Evolutionary conservation across 2,888 invertebrate species (phyloP).

Genomic region (Lordiphosa andalusiaca): DNA sequence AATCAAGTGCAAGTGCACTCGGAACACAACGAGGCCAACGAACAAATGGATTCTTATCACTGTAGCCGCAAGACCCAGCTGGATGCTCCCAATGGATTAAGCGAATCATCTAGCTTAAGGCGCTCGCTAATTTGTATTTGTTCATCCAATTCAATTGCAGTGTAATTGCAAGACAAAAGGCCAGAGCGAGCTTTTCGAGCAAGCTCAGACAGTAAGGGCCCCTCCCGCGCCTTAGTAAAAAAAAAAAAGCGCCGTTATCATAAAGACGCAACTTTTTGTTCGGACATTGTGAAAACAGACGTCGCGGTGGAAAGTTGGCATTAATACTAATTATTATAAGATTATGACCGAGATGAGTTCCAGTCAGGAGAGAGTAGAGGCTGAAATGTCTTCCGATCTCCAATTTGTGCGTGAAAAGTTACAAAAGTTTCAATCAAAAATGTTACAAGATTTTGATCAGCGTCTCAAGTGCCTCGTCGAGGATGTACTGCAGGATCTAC

Average conservation of each 20-base stretch:
- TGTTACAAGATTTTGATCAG: slow-evolving; percentile 73
- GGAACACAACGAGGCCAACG: slow-evolving; percentile 39
- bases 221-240: neutral
- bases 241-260: slow-evolving; percentile 17
- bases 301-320: slow-evolving; percentile 32
- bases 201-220: slow-evolving; percentile 3
- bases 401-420: slow-evolving; percentile 62
- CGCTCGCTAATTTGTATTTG: slow-evolving; percentile 11
- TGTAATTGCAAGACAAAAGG: slow-evolving; percentile 20
- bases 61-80: slow-evolving; percentile 11
- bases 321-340: slow-evolving; percentile 13
- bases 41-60: slow-evolving; percentile 53
- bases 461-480: slow-evolving; percentile 76
- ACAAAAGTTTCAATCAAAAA: slow-evolving; percentile 63
- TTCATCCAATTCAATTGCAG: slow-evolving; percentile 35
- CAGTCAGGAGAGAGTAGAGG: slow-evolving; percentile 4
- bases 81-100: slow-evolving; percentile 26
- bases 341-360: slow-evolving; percentile 4
- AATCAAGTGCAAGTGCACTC: slow-evolving; percentile 58
- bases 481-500: slow-evolving; percentile 76
- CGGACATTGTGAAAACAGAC: slow-evolving; percentile 42
- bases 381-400: slow-evolving; percentile 38
- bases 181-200: slow-evolving; percentile 8
- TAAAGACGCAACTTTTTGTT: neutral
- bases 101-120: slow-evolving; percentile 57